Percentiles rank a stretch among this genome's conserved stretches.
Conservation (phyloP, 2,888 invertebrate species). For the Agrochola lota region DNA sequence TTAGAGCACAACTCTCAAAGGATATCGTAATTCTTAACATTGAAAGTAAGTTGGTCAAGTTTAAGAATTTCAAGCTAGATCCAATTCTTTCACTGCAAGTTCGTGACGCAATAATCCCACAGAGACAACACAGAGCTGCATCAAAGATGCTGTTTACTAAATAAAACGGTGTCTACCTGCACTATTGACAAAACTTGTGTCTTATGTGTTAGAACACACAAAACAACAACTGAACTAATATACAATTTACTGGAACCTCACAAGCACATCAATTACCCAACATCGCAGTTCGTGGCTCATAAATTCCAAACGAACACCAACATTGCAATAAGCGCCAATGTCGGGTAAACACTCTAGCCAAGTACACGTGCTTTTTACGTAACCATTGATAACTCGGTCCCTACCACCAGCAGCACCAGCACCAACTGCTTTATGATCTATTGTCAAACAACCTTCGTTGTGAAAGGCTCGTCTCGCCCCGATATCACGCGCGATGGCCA, state of each 20-base stretch:
- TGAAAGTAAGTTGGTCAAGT: conserved; percentile 18
- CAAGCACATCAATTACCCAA: conserved; percentile 33
- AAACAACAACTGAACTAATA: conserved; percentile 17
- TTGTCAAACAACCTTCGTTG: conserved; percentile 63
- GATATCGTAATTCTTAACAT: background rate
- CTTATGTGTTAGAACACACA: background rate
- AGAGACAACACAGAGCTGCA: background rate
- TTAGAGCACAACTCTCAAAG: background rate
- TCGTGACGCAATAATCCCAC: background rate
- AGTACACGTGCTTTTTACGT: conserved; percentile 50
- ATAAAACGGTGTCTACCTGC: too few species aligned
- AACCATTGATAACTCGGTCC: conserved; percentile 56
- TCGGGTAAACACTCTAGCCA: conserved; percentile 29
- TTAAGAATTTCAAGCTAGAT: background rate
- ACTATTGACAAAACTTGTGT: background rate
- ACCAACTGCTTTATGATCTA: conserved; percentile 32
- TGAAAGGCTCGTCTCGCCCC: conserved; percentile 62
- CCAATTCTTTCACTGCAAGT: background rate
- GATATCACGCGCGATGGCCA: conserved; percentile 45
- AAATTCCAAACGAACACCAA: conserved; percentile 4
- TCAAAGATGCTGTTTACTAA: background rate
- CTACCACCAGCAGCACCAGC: conserved; percentile 29
- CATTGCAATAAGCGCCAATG: conserved; percentile 45
- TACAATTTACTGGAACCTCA: background rate
- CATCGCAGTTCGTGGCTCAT: conserved; percentile 8